A percentile compares a stretch with the other conserved stretches of the same genome.
phyloP scores from a whole-genome alignment of 1,140 invertebrate genomes.

The Whitmania pigra region DNA sequence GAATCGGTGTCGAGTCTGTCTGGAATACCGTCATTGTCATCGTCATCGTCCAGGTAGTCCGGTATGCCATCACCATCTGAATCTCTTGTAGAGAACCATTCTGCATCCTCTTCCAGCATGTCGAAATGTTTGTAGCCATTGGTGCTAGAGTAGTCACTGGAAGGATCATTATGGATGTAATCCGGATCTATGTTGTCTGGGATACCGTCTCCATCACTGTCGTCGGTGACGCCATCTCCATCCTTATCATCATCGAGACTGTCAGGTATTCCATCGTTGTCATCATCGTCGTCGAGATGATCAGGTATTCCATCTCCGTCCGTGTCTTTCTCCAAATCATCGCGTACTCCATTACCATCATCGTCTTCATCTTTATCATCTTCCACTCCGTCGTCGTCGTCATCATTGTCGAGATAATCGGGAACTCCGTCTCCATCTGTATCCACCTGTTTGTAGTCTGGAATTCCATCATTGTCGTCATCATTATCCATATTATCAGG shows the following conservation, averaged over 20 bases:
- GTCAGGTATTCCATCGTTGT: constrained; percentile 25
- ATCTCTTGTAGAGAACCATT: constrained; percentile 24
- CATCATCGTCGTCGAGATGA: constrained; percentile 3
- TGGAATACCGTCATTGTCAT: constrained; percentile 36
- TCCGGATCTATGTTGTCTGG: neutral
- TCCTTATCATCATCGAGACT: constrained; percentile 22
- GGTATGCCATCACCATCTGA: constrained; percentile 32
- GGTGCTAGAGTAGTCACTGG: neutral
- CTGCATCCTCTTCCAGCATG: constrained; percentile 18
- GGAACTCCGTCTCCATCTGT: constrained; percentile 10
- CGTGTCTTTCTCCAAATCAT: neutral
- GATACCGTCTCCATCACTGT: constrained; percentile 5
- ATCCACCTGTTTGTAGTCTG: constrained; percentile 14
- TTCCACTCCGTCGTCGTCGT: constrained; percentile 25
- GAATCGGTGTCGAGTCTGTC: constrained; percentile 30
- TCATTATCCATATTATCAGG: constrained; percentile 27
- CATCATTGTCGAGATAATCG: constrained; percentile 23
- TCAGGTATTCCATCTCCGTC: constrained; percentile 15
- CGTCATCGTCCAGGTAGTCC: constrained; percentile 28
- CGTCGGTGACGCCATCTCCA: constrained; percentile 21
- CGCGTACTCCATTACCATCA: constrained; percentile 28
- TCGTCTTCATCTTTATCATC: too few species aligned
- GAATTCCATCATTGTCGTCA: constrained; percentile 23
- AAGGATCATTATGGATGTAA: neutral
- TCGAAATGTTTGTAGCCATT: neutral